phyloP scores from a whole-genome alignment of 1,140 invertebrate genomes.

The Dufourea novaeangliae region DNA sequence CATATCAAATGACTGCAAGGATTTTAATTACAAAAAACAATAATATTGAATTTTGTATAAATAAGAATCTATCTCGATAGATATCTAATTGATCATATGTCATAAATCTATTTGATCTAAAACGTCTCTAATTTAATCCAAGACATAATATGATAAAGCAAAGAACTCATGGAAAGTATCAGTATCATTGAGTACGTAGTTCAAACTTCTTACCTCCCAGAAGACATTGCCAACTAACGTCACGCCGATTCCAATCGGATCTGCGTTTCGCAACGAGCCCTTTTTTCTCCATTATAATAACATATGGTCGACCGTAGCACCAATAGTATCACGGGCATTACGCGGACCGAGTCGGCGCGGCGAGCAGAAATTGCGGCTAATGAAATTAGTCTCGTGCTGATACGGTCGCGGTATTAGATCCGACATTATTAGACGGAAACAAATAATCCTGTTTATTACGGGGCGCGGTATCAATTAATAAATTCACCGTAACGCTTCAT shows the following conservation, averaged over 20 bases:
- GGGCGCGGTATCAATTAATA: conserved; percentile 36
- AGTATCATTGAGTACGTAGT: neutral
- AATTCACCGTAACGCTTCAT: conserved; percentile 25
- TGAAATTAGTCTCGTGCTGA: conserved; percentile 16
- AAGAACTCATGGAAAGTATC: neutral
- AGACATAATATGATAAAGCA: no score
- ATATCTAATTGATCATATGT: no score
- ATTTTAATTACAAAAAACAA: no score
- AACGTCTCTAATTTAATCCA: no score
- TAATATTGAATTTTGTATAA: no score
- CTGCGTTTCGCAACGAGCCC: conserved; percentile 2
- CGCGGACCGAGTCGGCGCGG: neutral
- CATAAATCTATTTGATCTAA: no score
- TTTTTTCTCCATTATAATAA: conserved; percentile 27
- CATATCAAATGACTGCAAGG: no score
- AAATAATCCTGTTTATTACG: neutral
- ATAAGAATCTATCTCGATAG: no score
- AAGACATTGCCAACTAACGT: neutral
- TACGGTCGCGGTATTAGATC: neutral
- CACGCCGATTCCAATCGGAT: neutral
- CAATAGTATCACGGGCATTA: neutral
- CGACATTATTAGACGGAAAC: conserved; percentile 16
- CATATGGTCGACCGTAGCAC: neutral
- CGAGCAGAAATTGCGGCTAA: conserved; percentile 5
- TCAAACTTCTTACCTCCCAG: neutral